These are phyloP conservation scores for Tetramorium bicarinatum DNA, from an alignment of 2,888 invertebrate species.

Conservation along the genomic window DNA sequence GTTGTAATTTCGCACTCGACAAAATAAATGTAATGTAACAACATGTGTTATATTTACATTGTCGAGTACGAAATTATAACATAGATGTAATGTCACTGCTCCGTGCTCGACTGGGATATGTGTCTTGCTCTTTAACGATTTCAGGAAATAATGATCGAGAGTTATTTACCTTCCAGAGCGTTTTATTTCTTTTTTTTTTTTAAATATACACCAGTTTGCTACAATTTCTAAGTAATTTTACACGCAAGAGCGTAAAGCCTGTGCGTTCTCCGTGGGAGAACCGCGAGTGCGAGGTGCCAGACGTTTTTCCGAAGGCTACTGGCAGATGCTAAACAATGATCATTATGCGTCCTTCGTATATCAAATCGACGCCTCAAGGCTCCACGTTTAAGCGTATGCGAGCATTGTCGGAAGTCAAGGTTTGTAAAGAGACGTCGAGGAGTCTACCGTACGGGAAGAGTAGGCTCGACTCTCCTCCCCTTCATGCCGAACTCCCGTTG, in stretches of 20 bases:
- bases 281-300: neutral
- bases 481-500: neutral
- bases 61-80: too few species aligned
- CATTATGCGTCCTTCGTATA: constrained; percentile 24
- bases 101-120: too few species aligned
- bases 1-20: too few species aligned
- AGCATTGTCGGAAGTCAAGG: neutral
- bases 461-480: neutral
- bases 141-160: neutral
- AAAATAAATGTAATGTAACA: too few species aligned
- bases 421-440: neutral
- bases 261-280: neutral
- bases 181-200: neutral
- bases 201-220: neutral
- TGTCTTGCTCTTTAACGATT: neutral
- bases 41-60: too few species aligned
- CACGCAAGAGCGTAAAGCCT: neutral
- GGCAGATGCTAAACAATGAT: constrained; percentile 21
- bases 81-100: too few species aligned
- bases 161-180: constrained; percentile 8
- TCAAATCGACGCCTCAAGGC: constrained; percentile 30
- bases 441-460: neutral
- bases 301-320: constrained; percentile 24
- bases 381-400: neutral
- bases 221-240: constrained; percentile 10